Conservation (phyloP, 2,888 invertebrate genomes). For the Dynastes maya region DNA sequence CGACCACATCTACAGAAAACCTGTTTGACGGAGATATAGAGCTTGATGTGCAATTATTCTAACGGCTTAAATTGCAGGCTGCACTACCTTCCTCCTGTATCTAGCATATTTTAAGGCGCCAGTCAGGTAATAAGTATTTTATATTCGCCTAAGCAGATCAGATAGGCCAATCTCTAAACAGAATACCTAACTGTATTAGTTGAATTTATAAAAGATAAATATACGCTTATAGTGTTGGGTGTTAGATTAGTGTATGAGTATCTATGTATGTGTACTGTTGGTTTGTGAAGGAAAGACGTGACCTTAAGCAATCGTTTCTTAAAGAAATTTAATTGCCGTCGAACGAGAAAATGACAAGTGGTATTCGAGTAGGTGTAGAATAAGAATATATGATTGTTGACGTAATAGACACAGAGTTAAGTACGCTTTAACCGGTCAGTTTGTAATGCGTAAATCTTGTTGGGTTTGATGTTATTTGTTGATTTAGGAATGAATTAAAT, state of each 20-base stretch:
- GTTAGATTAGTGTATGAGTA: conserved; percentile 13
- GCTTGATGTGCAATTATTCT: conserved; percentile 35
- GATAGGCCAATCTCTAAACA: conserved; percentile 11
- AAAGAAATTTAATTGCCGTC: conserved; percentile 10
- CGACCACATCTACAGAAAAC: conserved; percentile 16
- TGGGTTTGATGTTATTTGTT: conserved; percentile 11
- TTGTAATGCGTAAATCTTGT: not conserved
- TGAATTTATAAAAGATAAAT: conserved; percentile 32
- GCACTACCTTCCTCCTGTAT: conserved; percentile 21
- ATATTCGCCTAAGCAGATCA: conserved; percentile 31
- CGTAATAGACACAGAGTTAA: not conserved
- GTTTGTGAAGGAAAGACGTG: not conserved
- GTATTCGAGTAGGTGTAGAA: conserved; percentile 15
- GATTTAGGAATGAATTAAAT: not conserved
- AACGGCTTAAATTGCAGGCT: conserved; percentile 37
- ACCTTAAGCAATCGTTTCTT: conserved; percentile 16
- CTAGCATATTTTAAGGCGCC: conserved; percentile 39
- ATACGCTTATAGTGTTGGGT: conserved; percentile 1
- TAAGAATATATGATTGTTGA: conserved; percentile 18
- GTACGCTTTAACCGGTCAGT: not conserved
- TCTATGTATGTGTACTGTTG: not conserved
- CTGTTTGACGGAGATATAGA: conserved; percentile 18
- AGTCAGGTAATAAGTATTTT: conserved; percentile 34
- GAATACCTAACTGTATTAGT: conserved; percentile 40
- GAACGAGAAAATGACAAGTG: conserved; percentile 24